Base-by-base conservation (phyloP, 37 sponge, comb jelly and placozoan species). In the Cliona cf. orientalis region DNA sequence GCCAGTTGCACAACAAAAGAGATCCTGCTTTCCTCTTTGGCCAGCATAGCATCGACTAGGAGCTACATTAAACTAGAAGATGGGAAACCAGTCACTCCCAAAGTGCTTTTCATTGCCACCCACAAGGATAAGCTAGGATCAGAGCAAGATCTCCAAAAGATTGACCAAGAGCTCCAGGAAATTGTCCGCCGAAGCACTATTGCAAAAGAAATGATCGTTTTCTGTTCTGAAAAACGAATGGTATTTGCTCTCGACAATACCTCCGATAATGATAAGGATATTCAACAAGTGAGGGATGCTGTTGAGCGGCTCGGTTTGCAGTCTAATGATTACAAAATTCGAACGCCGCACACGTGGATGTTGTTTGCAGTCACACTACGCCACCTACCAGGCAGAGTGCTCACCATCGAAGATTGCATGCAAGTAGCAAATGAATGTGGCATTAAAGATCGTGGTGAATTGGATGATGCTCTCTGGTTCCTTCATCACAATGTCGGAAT, bases 1-100 rank as follows among this genome's bases (percentile, higher is more conserved):
- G 31, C 65, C 62, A 77, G n/a, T 65, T 40, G 61, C 9, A 77
- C 78, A 0, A 3, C 38, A 32, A 65, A 77, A 36, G 78, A 77
- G 28, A 28, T 31, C 41, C 17, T 77, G 1, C 59, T 77, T 31
- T 39, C 61, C 31, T 41, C 19, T 65, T 39, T 77, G 19, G 59
- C 78, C 43, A 77, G 65, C 11, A 77, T 77, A 21, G 5, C 7
- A 22, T 41, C 78, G 3, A 37, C 63, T 26, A 1, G 61, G n/a
- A 58, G 6, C 6, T 9, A 76, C 23, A 65, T 33, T 19, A 32
- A 21, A 17, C 5, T 1, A 43, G 35, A 35, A 29, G 32, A 3
- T n/a, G 66, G 19, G 3, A 21, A 2, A 3, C 66, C 31, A 29
- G 19, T 33, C 32, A 6, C 19, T 4, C 36, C 66, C 35, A 5